Percentiles rank a stretch among this genome's conserved stretches.
Conservation (phyloP, 2,113 vertebrate genomes). For the Tichodroma muraria region DNA sequence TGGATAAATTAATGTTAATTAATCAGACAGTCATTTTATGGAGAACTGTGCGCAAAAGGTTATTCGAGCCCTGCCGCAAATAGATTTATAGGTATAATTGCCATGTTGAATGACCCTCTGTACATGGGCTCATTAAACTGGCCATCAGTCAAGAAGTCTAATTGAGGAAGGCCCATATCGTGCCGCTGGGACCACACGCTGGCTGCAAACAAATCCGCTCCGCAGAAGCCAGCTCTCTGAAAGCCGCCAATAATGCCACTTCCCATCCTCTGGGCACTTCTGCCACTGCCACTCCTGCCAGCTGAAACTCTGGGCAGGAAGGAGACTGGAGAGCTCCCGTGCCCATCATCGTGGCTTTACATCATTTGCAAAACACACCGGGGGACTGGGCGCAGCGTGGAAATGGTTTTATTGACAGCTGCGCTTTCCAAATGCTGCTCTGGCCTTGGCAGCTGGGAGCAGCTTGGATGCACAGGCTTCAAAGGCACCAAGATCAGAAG, state of each 20-base stretch:
- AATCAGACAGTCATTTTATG: slow-evolving; percentile 76
- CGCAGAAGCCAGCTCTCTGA: not conserved
- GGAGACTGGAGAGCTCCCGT: not conserved
- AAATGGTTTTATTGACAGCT: not conserved
- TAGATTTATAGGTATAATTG: slow-evolving; percentile 74
- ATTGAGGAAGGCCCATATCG: slow-evolving; percentile 52
- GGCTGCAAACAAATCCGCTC: slow-evolving; percentile 40
- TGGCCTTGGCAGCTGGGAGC: not conserved
- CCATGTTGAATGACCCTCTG: slow-evolving; percentile 71
- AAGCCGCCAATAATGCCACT: not conserved
- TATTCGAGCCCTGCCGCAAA: slow-evolving; percentile 67
- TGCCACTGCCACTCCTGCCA: not conserved
- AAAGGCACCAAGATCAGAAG: not conserved
- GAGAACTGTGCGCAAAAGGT: slow-evolving; percentile 61
- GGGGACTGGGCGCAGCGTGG: not conserved
- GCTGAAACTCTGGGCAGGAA: not conserved
- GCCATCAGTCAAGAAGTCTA: slow-evolving; percentile 77
- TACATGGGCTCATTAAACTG: slow-evolving; percentile 77
- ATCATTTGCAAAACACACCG: not conserved
- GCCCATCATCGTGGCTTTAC: not conserved
- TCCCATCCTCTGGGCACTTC: not conserved
- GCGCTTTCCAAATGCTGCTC: not conserved
- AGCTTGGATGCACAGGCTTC: not conserved
- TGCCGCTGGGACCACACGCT: not conserved
- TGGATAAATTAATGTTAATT: slow-evolving; percentile 80